Percentiles rank a stretch among this genome's conserved stretches.
Conservation (phyloP, 2,797 vertebrate species). For the Enteromius afrohamiltoni region DNA sequence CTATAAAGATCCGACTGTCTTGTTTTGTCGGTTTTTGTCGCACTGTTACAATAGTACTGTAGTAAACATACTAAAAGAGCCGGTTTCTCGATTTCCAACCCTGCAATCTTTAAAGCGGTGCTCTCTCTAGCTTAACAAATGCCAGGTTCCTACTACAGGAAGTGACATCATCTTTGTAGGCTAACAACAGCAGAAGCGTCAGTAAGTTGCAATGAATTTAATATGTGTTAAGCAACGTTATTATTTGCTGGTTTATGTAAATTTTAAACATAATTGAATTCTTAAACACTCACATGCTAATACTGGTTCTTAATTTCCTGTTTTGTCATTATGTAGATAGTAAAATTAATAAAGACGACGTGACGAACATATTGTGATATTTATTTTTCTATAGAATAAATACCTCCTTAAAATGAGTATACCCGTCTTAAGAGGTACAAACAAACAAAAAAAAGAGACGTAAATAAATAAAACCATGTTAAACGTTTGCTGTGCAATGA, state of each 20-base stretch:
- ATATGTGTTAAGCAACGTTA: neutral
- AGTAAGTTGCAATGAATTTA: neutral
- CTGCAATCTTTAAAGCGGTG: neutral
- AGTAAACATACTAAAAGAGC: neutral
- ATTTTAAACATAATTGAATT: neutral
- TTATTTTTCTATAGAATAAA: neutral
- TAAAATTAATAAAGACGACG: neutral
- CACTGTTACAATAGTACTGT: neutral
- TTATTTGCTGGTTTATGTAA: neutral
- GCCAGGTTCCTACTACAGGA: neutral
- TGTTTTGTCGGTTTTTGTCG: neutral
- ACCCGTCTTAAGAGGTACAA: neutral
- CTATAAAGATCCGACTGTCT: neutral
- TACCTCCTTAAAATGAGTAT: neutral
- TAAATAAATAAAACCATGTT: neutral
- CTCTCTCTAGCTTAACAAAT: neutral
- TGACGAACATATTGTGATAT: neutral
- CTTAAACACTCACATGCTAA: neutral
- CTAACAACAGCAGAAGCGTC: neutral
- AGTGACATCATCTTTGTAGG: slow-evolving; percentile 9
- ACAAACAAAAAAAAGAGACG: neutral
- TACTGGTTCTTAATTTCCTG: neutral
- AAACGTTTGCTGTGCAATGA: neutral
- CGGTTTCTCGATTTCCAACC: neutral
- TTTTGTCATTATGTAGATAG: neutral